Percentiles rank a stretch among this genome's conserved stretches.
Conservation (phyloP, 2,113 vertebrate genomes). For the Python bivittatus region DNA sequence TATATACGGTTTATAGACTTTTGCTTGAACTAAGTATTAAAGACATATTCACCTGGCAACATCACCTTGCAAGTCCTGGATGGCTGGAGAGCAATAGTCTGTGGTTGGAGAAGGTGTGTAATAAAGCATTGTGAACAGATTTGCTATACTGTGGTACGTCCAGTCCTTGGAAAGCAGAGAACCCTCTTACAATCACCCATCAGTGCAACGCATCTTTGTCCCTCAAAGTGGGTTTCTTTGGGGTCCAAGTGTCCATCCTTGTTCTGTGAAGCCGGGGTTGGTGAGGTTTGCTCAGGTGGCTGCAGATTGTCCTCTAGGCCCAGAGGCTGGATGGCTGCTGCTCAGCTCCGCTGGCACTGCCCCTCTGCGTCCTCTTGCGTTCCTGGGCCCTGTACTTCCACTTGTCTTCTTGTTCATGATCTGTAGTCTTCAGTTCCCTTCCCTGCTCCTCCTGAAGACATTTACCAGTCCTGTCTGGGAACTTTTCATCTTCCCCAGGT, state of each 20-base stretch:
- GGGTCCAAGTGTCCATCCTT: neutral
- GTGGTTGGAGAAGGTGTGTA: too few relatives aligned
- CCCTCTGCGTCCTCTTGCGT: neutral
- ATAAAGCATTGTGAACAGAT: too few relatives aligned
- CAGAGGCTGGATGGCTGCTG: neutral
- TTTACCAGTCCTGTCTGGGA: neutral
- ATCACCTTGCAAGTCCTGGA: too few relatives aligned
- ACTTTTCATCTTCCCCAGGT: neutral
- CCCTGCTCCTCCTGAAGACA: neutral
- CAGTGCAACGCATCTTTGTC: neutral
- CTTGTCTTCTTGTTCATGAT: neutral
- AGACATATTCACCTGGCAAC: too few relatives aligned
- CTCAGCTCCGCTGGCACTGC: neutral
- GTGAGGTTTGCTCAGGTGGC: neutral
- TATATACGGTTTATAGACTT: too few relatives aligned
- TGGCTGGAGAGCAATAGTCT: too few relatives aligned
- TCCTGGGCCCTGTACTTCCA: neutral
- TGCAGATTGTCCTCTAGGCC: neutral
- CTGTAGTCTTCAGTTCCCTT: neutral
- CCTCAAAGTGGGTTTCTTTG: neutral
- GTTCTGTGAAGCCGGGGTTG: neutral
- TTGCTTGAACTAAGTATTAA: too few relatives aligned
- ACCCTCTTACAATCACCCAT: too few relatives aligned
- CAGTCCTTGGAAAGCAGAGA: too few relatives aligned
- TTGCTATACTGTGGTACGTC: too few relatives aligned